Percentiles rank a stretch among this genome's conserved stretches.
phyloP scores from a whole-genome alignment of 2,797 vertebrate species.

The Ctenosaura bakeri region DNA sequence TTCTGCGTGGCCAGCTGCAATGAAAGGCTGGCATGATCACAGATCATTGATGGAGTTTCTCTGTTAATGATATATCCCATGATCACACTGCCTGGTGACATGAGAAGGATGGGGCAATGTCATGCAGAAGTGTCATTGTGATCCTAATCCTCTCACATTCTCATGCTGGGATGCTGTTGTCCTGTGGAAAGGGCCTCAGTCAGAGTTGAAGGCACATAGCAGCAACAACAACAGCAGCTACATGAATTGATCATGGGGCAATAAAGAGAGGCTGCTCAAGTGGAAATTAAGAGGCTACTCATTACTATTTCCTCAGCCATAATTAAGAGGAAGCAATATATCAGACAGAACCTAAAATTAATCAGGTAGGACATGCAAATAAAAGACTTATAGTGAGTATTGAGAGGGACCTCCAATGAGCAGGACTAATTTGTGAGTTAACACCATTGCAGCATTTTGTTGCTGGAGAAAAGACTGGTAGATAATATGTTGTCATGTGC shows the following conservation, averaged over 20 bases:
- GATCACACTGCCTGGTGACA: too few relatives aligned
- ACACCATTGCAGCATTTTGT: not conserved
- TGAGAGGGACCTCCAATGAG: not conserved
- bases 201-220: too few relatives aligned
- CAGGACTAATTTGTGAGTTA: not conserved
- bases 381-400: not conserved
- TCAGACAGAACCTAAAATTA: not conserved
- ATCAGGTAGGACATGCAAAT: not conserved
- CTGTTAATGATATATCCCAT: too few relatives aligned
- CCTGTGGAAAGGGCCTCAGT: too few relatives aligned
- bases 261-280: not conserved
- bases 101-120: too few relatives aligned
- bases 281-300: not conserved
- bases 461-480: not conserved
- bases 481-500: not conserved
- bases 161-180: too few relatives aligned
- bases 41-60: too few relatives aligned
- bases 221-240: too few relatives aligned
- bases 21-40: too few relatives aligned
- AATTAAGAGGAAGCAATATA: not conserved
- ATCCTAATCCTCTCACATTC: too few relatives aligned
- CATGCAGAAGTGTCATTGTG: too few relatives aligned
- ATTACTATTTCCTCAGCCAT: not conserved
- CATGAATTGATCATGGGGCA: not conserved
- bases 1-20: too few relatives aligned